Evolutionary conservation across 2,113 vertebrate genomes (phyloP).

Genomic region (Burhinus oedicnemus): DNA sequence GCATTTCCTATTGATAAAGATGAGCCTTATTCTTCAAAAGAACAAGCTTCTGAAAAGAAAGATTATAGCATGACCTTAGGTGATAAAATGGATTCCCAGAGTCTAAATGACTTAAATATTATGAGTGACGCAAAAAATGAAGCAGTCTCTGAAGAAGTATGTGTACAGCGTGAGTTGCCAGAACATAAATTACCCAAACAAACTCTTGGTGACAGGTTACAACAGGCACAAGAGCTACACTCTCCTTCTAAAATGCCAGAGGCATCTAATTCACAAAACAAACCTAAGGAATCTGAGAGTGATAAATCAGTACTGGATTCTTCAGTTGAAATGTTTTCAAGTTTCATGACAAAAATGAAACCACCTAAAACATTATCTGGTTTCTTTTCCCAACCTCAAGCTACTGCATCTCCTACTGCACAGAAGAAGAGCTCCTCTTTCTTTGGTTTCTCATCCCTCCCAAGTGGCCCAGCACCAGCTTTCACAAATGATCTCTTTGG

Average conservation of each 20-base stretch:
- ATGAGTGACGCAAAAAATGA: neutral
- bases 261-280: conserved; percentile 9
- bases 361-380: conserved; percentile 80
- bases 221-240: neutral
- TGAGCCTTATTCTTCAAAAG: neutral
- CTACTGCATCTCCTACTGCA: conserved; percentile 67
- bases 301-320: conserved; percentile 80
- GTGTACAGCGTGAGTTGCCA: neutral
- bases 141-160: neutral
- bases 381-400: conserved; percentile 83
- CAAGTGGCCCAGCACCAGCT: conserved; percentile 71
- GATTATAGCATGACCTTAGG: neutral
- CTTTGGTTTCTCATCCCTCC: conserved; percentile 78
- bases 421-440: conserved; percentile 81
- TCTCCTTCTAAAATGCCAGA: neutral
- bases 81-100: neutral
- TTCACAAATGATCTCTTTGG: conserved; percentile 84
- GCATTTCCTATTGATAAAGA: neutral
- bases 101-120: conserved; percentile 5
- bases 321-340: conserved; percentile 86
- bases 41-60: neutral
- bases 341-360: conserved; percentile 88
- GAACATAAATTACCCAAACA: neutral
- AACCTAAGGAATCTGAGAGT: conserved; percentile 62
- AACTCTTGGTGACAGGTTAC: neutral